phyloP scores from a whole-genome alignment of 2,888 invertebrate genomes.

The Machimus atricapillus region DNA sequence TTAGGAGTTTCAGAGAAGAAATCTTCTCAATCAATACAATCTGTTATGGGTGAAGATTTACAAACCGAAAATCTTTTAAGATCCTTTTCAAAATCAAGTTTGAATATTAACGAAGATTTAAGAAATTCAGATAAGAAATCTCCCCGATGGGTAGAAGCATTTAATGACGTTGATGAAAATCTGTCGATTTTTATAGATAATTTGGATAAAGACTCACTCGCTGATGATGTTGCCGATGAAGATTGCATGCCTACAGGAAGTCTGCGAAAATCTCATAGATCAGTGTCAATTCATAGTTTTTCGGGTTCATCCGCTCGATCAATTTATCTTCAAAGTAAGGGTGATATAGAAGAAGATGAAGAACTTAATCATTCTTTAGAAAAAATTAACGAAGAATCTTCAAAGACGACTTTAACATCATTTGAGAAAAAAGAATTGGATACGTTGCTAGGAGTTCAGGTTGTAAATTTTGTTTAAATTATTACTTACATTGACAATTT shows the following conservation, averaged over 20 bases:
- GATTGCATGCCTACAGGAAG: not conserved
- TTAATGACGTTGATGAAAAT: not conserved
- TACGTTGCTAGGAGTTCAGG: slow-evolving; percentile 37
- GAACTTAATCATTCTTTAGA: not conserved
- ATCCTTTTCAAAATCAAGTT: not conserved
- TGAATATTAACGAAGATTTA: not conserved
- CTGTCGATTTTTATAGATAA: not conserved
- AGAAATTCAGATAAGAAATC: not conserved
- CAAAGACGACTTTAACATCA: not conserved
- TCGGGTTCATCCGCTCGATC: not conserved
- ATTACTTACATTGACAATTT: too few relatives aligned
- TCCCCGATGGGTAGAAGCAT: not conserved
- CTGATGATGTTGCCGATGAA: not conserved
- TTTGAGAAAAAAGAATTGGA: slow-evolving; percentile 41
- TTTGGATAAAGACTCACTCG: not conserved
- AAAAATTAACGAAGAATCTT: not conserved
- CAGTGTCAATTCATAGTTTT: not conserved
- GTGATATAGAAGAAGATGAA: not conserved
- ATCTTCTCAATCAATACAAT: not conserved
- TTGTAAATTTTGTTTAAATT: not conserved
- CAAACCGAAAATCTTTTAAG: not conserved
- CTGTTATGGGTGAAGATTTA: not conserved
- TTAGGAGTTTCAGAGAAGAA: not conserved
- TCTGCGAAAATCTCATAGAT: not conserved
- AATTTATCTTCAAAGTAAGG: not conserved